phyloP scores from a whole-genome alignment of 2,888 invertebrate genomes.

The Ichneumoninae sp. region DNA sequence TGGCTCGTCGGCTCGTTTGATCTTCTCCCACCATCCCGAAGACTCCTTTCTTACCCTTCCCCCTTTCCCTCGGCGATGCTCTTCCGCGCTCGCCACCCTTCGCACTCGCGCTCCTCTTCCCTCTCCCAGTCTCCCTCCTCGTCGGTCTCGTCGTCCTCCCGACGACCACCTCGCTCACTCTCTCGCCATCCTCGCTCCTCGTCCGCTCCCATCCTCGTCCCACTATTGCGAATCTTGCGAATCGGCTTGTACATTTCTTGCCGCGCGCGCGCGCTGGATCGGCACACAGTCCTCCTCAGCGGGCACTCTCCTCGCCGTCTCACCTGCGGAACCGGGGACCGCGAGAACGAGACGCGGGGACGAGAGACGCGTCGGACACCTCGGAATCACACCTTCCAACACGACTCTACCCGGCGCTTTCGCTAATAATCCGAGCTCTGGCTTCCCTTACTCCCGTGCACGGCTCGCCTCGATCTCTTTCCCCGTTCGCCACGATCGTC shows the following conservation, averaged over 20 bases:
- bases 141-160: slow-evolving; percentile 54
- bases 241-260: slow-evolving; percentile 29
- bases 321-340: slow-evolving; percentile 54
- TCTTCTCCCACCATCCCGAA: slow-evolving; percentile 80
- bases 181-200: slow-evolving; percentile 68
- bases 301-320: slow-evolving; percentile 48
- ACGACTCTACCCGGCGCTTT: slow-evolving; percentile 74
- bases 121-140: slow-evolving; percentile 47
- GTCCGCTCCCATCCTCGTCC: slow-evolving; percentile 44
- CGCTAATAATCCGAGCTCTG: slow-evolving; percentile 77
- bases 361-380: slow-evolving; percentile 76
- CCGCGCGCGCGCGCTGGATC: slow-evolving; percentile 32
- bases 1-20: slow-evolving; percentile 84
- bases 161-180: slow-evolving; percentile 53
- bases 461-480: slow-evolving; percentile 26
- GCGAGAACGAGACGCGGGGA: slow-evolving; percentile 19
- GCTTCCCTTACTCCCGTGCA: slow-evolving; percentile 25
- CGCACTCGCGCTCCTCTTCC: slow-evolving; percentile 37
- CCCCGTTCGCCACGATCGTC: background rate
- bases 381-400: slow-evolving; percentile 83
- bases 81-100: slow-evolving; percentile 50
- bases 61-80: slow-evolving; percentile 60
- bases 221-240: slow-evolving; percentile 42
- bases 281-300: slow-evolving; percentile 17
- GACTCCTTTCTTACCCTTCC: slow-evolving; percentile 69